Evolutionary conservation across 2,113 vertebrate species (phyloP).

Genomic region (Marcusenius ussheri): DNA sequence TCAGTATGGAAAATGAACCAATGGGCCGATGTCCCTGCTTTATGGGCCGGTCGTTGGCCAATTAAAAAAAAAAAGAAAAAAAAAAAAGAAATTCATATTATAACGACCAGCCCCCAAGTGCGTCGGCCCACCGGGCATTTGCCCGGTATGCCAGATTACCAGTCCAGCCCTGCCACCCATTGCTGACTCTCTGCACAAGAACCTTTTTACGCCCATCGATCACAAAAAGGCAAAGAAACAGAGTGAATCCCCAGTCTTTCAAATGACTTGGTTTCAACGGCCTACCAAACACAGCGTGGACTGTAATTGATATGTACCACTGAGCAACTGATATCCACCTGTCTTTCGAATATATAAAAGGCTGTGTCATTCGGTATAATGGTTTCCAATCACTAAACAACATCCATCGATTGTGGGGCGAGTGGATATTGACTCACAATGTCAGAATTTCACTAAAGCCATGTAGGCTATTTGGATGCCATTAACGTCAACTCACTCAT

Average conservation of each 20-base stretch:
- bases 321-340: conserved; percentile 40
- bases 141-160: too few relatives aligned
- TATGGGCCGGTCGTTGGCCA: too few relatives aligned
- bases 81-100: too few relatives aligned
- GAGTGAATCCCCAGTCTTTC: background rate
- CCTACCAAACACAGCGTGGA: conserved; percentile 11
- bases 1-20: too few relatives aligned
- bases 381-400: conserved; percentile 49
- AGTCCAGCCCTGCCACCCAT: too few relatives aligned
- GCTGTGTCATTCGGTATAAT: conserved; percentile 30
- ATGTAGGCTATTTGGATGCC: conserved; percentile 46
- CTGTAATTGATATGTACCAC: conserved; percentile 36
- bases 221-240: background rate
- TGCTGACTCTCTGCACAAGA: background rate
- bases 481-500: conserved; percentile 38
- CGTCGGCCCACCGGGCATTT: too few relatives aligned
- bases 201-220: background rate
- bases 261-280: conserved; percentile 4
- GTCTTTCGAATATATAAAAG: conserved; percentile 30
- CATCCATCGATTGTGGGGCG: conserved; percentile 45
- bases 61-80: too few relatives aligned
- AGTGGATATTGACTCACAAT: conserved; percentile 52
- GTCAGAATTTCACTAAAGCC: conserved; percentile 44
- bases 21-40: too few relatives aligned
- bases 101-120: too few relatives aligned